Percentiles rank a stretch among this genome's conserved stretches.
phyloP scores from a whole-genome alignment of 2,113 vertebrate species.

The Drymodes brunneopygia region DNA sequence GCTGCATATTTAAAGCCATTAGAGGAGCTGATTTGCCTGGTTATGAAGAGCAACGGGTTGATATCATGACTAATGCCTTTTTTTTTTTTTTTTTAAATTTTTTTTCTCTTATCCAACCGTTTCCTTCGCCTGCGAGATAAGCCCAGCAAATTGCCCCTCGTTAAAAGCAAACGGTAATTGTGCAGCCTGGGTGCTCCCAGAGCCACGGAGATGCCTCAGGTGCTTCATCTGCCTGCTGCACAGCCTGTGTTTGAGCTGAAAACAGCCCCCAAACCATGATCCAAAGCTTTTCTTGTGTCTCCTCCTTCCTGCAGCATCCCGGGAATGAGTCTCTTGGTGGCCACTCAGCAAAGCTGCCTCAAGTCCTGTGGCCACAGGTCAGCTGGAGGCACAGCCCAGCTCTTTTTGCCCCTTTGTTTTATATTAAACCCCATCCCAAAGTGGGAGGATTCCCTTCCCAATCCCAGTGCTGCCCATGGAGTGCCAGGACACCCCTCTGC shows the following conservation, averaged over 20 bases:
- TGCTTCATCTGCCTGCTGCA: not conserved
- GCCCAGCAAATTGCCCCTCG: slow-evolving; percentile 3
- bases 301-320: not conserved
- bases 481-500: not conserved
- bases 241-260: not conserved
- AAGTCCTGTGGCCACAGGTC: rapidly evolving
- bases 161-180: not conserved
- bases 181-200: not conserved
- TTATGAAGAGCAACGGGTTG: not conserved
- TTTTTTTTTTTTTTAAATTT: not conserved
- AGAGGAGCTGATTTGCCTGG: slow-evolving; percentile 26
- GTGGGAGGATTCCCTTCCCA: not conserved
- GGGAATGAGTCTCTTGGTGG: not conserved
- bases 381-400: not conserved
- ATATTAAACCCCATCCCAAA: not conserved
- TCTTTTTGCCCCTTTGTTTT: not conserved
- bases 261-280: not conserved
- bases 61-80: slow-evolving; percentile 54
- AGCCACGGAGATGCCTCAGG: not conserved
- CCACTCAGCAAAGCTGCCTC: not conserved
- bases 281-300: not conserved
- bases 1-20: slow-evolving; percentile 47
- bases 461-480: too few relatives aligned
- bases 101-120: not conserved
- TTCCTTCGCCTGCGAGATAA: not conserved